phyloP scores from a whole-genome alignment of 1,140 invertebrate species.

The Lucilia cuprina region DNA sequence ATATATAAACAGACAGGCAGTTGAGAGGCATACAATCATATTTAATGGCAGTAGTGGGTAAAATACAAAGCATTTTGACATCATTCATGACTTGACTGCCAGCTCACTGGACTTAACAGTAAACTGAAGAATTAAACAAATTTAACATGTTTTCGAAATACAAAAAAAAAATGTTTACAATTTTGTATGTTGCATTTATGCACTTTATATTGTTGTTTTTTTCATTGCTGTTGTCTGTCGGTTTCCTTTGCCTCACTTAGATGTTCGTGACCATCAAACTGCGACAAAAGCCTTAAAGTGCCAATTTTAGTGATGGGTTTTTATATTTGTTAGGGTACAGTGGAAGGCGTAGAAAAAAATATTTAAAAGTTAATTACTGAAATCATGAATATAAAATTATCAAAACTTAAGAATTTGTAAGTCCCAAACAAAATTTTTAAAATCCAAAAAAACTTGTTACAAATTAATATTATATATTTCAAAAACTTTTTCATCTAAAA shows the following conservation, averaged over 20 bases:
- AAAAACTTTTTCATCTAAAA: too few species aligned
- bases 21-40: not conserved
- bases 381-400: too few species aligned
- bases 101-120: not conserved
- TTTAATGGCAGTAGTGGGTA: not conserved
- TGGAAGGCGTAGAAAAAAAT: not conserved
- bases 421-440: too few species aligned
- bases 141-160: not conserved
- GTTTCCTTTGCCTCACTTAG: too few species aligned
- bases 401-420: too few species aligned
- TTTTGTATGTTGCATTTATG: not conserved
- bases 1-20: not conserved
- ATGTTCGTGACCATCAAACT: not conserved
- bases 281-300: not conserved
- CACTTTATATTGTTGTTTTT: not conserved
- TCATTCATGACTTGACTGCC: not conserved
- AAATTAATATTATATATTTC: too few species aligned
- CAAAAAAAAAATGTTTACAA: too few species aligned
- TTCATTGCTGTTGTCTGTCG: not conserved
- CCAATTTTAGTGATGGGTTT: not conserved
- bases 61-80: not conserved
- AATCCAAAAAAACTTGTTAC: too few species aligned
- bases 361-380: not conserved
- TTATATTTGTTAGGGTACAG: not conserved
- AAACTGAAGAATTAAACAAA: not conserved